A percentile compares a stretch with the other conserved stretches of the same genome.
phyloP scores from a whole-genome alignment of 2,113 vertebrate genomes.

The Orthonyx spaldingii region DNA sequence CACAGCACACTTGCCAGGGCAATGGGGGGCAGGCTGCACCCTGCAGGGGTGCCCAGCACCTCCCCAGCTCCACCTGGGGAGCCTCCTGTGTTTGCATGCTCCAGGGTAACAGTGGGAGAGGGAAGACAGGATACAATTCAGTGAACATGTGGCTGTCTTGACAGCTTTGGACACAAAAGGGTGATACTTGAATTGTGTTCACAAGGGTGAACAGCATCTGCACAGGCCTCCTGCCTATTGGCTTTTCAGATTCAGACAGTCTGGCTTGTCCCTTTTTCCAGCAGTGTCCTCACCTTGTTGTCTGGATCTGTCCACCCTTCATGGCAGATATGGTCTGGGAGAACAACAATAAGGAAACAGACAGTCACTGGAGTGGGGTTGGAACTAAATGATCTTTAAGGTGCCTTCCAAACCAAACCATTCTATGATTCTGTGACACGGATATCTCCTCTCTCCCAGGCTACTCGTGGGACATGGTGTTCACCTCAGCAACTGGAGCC shows the following conservation, averaged over 20 bases:
- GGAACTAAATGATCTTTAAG: neutral
- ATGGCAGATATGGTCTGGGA: neutral
- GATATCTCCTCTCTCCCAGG: neutral
- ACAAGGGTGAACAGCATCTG: neutral
- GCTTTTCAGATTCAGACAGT: neutral
- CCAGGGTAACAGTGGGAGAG: neutral
- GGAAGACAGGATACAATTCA: accelerated
- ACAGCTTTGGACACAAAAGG: neutral
- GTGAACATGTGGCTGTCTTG: neutral
- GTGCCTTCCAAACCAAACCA: neutral
- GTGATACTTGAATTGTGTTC: neutral
- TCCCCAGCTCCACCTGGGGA: neutral
- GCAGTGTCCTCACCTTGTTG: neutral
- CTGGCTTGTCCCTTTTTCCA: neutral
- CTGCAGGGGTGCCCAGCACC: neutral
- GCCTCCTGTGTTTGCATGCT: accelerated
- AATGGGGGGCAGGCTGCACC: neutral
- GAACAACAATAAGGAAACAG: neutral
- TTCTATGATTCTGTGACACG: neutral
- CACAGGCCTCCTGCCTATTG: neutral
- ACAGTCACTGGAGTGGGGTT: neutral
- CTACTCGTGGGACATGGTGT: neutral
- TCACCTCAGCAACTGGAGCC: neutral
- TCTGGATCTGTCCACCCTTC: neutral
- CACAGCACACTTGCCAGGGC: neutral